phyloP scores from a whole-genome alignment of 1,140 invertebrate genomes.

The Mya arenaria region DNA sequence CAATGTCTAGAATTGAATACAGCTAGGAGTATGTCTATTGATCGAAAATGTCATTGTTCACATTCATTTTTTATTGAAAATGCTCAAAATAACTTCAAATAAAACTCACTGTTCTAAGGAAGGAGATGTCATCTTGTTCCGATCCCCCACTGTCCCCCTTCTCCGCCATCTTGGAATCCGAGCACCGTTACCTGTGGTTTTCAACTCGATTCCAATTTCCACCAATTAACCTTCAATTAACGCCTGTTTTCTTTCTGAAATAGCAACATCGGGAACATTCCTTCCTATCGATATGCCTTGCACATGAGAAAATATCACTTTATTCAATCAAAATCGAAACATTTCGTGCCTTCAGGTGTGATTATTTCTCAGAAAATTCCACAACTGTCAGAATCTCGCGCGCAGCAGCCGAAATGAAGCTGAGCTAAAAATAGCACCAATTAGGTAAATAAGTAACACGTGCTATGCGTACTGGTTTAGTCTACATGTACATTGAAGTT shows the following conservation, averaged over 20 bases:
- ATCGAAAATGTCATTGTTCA: too few species aligned
- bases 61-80: too few species aligned
- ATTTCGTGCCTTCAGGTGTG: conserved; percentile 35
- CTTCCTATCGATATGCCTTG: conserved; percentile 16
- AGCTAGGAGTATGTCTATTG: too few species aligned
- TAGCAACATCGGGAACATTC: not conserved
- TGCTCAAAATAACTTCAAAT: too few species aligned
- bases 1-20: too few species aligned
- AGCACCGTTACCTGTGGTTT: conserved; percentile 18
- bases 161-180: conserved; percentile 70
- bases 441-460: too few species aligned
- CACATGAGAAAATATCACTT: not conserved
- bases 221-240: conserved; percentile 28
- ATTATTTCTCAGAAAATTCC: conserved; percentile 8
- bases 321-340: conserved; percentile 29
- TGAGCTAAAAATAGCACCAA: too few species aligned
- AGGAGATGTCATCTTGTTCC: conserved; percentile 74
- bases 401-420: conserved; percentile 43
- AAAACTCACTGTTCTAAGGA: conserved; percentile 74
- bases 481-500: too few species aligned
- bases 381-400: conserved; percentile 43
- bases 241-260: not conserved
- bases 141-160: conserved; percentile 65
- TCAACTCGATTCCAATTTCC: conserved; percentile 38
- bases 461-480: too few species aligned